Conservation (phyloP, 2,797 vertebrate species). For the Hemitrygon akajei region DNA sequence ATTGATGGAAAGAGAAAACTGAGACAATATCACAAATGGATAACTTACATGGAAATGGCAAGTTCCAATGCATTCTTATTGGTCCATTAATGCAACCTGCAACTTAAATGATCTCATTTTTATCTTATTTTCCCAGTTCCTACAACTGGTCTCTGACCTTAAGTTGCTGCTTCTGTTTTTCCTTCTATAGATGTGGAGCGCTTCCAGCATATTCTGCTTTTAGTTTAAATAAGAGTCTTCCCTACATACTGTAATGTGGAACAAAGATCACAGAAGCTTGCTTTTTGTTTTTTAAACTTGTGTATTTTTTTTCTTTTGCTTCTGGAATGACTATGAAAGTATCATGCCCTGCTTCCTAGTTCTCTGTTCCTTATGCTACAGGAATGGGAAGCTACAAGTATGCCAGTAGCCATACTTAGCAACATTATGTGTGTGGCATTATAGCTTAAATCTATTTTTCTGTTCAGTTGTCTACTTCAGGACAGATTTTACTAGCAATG, state of each 20-base stretch:
- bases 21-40: too few species aligned
- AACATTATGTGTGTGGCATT: not conserved
- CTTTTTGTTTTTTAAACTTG: constrained; percentile 15
- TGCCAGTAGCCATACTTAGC: not conserved
- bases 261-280: not conserved
- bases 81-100: too few species aligned
- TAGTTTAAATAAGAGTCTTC: constrained; percentile 1
- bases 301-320: not conserved
- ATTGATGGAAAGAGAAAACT: too few species aligned
- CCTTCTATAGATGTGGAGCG: too few species aligned
- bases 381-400: constrained; percentile 27
- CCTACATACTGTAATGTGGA: not conserved
- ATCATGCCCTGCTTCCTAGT: not conserved
- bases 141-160: too few species aligned
- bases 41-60: too few species aligned
- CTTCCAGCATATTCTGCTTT: too few species aligned
- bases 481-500: not conserved
- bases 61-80: too few species aligned
- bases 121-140: not conserved
- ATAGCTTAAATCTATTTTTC: not conserved
- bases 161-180: too few species aligned
- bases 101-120: not conserved
- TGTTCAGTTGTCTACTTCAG: not conserved
- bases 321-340: constrained; percentile 24
- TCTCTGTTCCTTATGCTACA: not conserved